These are phyloP conservation scores for Acropternis orthonyx DNA, from an alignment of 2,797 vertebrate species.

Conservation along the genomic window DNA sequence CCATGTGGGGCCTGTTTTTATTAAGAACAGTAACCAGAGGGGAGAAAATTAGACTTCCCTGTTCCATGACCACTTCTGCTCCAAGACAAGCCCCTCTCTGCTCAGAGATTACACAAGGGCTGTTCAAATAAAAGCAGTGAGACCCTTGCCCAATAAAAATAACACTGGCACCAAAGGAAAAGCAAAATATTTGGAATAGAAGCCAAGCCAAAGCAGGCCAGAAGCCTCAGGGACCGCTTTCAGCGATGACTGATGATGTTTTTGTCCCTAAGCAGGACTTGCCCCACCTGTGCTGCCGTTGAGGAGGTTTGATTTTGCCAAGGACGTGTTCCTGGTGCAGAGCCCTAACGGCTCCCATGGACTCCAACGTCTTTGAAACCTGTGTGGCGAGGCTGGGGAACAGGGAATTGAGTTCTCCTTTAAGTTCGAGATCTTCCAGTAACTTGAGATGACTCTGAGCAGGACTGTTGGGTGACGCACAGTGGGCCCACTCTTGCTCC, in stretches of 20 bases:
- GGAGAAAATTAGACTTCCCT: background rate
- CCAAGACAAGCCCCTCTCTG: background rate
- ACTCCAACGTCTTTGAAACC: rapidly evolving
- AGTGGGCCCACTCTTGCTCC: background rate
- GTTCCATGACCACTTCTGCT: background rate
- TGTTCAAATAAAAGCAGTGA: background rate
- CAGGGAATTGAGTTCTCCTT: background rate
- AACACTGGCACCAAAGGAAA: background rate
- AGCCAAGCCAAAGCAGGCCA: background rate
- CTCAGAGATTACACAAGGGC: background rate
- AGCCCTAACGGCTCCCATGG: background rate
- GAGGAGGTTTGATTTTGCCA: background rate
- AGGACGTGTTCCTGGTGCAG: background rate
- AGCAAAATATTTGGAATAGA: slow-evolving; percentile 27
- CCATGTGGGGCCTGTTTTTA: rapidly evolving
- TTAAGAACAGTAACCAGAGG: background rate
- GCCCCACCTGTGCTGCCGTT: background rate
- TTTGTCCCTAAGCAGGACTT: background rate
- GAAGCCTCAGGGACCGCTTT: background rate
- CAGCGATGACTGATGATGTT: background rate
- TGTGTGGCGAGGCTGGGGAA: rapidly evolving
- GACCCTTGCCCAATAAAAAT: background rate
- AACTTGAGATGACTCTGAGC: background rate
- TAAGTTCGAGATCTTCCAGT: background rate
- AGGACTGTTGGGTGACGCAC: background rate